phyloP scores from a whole-genome alignment of 2,888 invertebrate genomes.

The Pachycephus smyrnensis region DNA sequence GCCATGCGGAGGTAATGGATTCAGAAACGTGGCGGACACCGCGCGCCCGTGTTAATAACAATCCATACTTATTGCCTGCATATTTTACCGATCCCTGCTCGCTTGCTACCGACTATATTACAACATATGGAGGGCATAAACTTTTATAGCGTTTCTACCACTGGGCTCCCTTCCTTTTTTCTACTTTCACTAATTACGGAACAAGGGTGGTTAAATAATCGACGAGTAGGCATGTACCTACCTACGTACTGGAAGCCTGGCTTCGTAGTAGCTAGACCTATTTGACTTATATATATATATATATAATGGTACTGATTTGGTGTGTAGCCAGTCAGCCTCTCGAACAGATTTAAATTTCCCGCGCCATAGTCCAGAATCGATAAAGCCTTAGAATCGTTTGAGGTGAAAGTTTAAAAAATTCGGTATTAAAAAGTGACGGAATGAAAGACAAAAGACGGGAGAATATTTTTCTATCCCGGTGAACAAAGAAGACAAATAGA shows the following conservation, averaged over 20 bases:
- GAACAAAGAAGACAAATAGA: background rate
- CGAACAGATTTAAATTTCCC: background rate
- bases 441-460: background rate
- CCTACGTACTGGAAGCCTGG: background rate
- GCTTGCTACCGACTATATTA: conserved; percentile 65
- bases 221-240: background rate
- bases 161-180: conserved; percentile 37
- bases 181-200: conserved; percentile 52
- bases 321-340: background rate
- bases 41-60: conserved; percentile 67
- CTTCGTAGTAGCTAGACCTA: background rate
- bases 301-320: background rate
- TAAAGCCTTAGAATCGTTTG: background rate
- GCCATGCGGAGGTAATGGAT: conserved; percentile 68
- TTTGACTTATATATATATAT: background rate
- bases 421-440: background rate
- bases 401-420: no score
- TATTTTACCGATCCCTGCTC: conserved; percentile 67
- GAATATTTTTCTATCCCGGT: background rate
- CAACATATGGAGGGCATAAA: conserved; percentile 68
- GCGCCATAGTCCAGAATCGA: background rate
- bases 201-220: conserved; percentile 36
- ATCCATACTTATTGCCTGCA: conserved; percentile 68
- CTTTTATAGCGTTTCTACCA: conserved; percentile 67
- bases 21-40: conserved; percentile 67